These are phyloP conservation scores for Clitarchus hookeri DNA, from an alignment of 2,888 invertebrate genomes.

Conservation along the genomic window DNA sequence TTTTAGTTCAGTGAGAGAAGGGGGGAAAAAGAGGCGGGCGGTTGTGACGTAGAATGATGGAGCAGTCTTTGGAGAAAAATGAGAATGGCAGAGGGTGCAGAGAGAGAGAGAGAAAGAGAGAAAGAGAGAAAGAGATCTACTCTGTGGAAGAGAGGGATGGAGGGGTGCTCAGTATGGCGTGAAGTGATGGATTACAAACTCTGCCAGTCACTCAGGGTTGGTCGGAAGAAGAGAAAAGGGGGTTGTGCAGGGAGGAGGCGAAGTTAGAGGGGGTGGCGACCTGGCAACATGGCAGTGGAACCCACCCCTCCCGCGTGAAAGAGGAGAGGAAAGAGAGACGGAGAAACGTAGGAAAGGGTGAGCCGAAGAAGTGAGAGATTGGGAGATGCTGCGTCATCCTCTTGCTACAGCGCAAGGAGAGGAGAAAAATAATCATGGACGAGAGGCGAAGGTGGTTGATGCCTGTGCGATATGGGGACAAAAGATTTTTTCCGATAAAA, in stretches of 20 bases:
- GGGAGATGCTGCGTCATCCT: slow-evolving; percentile 3
- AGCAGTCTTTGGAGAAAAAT: slow-evolving; percentile 74
- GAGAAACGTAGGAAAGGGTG: slow-evolving; percentile 22
- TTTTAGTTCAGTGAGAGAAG: not conserved
- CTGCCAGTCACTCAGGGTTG: slow-evolving; percentile 32
- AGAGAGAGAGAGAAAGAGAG: slow-evolving; percentile 48
- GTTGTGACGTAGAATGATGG: slow-evolving; percentile 73
- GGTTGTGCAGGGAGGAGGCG: not conserved
- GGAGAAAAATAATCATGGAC: not conserved
- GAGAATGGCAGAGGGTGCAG: slow-evolving; percentile 57
- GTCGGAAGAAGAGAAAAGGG: slow-evolving; percentile 29
- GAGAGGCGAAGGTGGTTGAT: not conserved
- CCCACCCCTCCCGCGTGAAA: slow-evolving; percentile 23
- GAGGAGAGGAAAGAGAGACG: slow-evolving; percentile 22
- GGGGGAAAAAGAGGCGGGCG: slow-evolving; percentile 45
- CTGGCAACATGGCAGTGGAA: slow-evolving; percentile 28
- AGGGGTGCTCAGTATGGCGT: slow-evolving; percentile 40
- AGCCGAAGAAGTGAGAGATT: not conserved
- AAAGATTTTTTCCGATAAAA: not conserved
- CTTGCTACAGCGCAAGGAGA: not conserved
- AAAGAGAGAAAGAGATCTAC: slow-evolving; percentile 20
- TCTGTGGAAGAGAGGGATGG: slow-evolving; percentile 40
- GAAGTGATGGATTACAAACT: slow-evolving; percentile 39
- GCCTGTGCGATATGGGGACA: not conserved
- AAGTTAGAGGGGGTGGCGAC: slow-evolving; percentile 27